phyloP scores from a whole-genome alignment of 2,888 invertebrate species.

The Acleris holmiana region DNA sequence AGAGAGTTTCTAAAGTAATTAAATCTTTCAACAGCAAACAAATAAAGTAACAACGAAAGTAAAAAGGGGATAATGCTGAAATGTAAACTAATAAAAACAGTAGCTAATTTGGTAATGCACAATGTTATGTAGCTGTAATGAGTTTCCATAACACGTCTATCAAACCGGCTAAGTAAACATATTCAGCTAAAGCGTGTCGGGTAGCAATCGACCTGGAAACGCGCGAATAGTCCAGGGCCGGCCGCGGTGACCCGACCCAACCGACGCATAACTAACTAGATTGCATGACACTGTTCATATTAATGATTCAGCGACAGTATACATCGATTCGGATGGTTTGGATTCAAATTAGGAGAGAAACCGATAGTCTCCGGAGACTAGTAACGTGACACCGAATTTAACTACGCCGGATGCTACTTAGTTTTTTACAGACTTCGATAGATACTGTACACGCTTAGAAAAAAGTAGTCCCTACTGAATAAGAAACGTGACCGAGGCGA shows the following conservation, averaged over 20 bases:
- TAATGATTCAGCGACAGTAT: constrained; percentile 24
- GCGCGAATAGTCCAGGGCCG: constrained; percentile 19
- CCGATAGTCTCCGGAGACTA: constrained; percentile 12
- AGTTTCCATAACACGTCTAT: background rate
- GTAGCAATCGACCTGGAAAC: constrained; percentile 32
- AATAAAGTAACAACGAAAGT: background rate
- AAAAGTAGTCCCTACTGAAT: background rate
- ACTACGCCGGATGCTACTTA: constrained; percentile 1
- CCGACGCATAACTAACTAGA: constrained; percentile 25
- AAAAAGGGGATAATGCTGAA: background rate
- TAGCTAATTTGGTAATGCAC: background rate
- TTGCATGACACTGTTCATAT: constrained; percentile 15
- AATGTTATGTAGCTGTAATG: background rate
- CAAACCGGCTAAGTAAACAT: background rate
- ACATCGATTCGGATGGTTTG: constrained; percentile 10
- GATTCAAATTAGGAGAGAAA: constrained; percentile 19
- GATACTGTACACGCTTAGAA: background rate
- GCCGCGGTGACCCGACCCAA: constrained; percentile 9
- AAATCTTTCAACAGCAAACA: constrained; percentile 1
- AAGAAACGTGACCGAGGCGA: background rate
- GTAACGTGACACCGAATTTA: constrained; percentile 19
- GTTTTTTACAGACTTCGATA: background rate
- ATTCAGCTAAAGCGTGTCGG: constrained; percentile 14
- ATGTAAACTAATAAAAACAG: background rate
- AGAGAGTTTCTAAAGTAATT: constrained; percentile 9